Base-by-base conservation (phyloP, 2,888 invertebrate species). In the Cyaniris semiargus region DNA sequence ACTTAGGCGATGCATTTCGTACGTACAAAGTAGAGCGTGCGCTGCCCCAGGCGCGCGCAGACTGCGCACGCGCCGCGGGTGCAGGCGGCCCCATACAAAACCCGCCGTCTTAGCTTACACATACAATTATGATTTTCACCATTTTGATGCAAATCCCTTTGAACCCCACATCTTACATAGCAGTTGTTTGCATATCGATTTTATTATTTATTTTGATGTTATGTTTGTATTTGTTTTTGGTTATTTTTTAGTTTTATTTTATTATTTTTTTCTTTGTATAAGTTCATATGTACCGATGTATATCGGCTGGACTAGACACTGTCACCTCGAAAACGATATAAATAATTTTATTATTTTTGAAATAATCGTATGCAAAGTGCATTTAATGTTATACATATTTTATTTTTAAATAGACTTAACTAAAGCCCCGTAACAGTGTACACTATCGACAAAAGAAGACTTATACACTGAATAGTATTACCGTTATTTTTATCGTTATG, bases 191-290 rank as follows among this genome's bases (percentile, higher is more conserved):
- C 93, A 92, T 93, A 93, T 92, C 91, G 91, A 86, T 89, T 88
- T 88, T 89, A 83, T 86, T 86, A 84, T 84, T 80, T 85, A 86
- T 86, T 84, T 84, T 90, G 88, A 87, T 89, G 90, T 92, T 93
- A 89, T 93, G 94, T 94, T 93, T 93, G 93, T 93, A 92, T 94
- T 91, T 93, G 92, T 94, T 94, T 94, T 92, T 91, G 91, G 31
- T 38, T 72, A 72, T 90, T 89, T 88, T 89, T 88, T 88, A 87
- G 86, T 90, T 90, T 88, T 91, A 89, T 87, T 87, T 84, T 87
- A 84, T 85, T 87, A 88, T 86, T 90, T 87, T 34, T 44, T 89
- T 88, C 86, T 90, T 91, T 88, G 85, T 87, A 87, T 90, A 89
- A 86, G 88, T 86, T 85, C 87, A 84, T 87, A 85, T 86, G 83